These are phyloP conservation scores for Ictalurus furcatus DNA, from an alignment of 2,113 vertebrate genomes.

Conservation along the genomic window DNA sequence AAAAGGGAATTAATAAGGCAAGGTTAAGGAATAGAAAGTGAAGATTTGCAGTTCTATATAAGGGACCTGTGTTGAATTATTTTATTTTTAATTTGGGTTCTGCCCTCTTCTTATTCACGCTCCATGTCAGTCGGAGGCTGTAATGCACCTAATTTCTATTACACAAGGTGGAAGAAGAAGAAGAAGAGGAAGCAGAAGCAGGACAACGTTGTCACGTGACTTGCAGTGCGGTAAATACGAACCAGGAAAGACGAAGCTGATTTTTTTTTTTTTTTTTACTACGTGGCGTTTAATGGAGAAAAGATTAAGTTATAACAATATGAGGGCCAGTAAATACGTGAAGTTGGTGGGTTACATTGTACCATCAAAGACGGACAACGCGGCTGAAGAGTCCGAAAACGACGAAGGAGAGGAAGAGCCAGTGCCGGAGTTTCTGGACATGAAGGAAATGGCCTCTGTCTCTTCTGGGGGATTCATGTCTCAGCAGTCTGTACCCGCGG, in stretches of 20 bases:
- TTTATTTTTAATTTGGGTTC: not conserved
- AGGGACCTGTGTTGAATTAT: not conserved
- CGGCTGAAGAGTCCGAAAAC: constrained; percentile 11
- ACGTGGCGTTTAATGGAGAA: not conserved
- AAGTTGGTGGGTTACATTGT: constrained; percentile 49
- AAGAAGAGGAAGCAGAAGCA: too few relatives aligned
- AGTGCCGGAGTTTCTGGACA: constrained; percentile 56
- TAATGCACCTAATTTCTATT: not conserved
- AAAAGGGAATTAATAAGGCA: not conserved
- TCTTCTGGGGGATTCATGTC: constrained; percentile 43
- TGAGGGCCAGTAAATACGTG: not conserved
- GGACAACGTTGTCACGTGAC: not conserved
- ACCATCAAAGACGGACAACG: constrained; percentile 16
- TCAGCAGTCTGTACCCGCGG: constrained; percentile 3
- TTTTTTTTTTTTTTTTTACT: not conserved
- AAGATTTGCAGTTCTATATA: not conserved
- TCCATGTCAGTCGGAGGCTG: not conserved
- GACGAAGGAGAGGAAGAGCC: constrained; percentile 50
- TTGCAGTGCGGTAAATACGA: not conserved
- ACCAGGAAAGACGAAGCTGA: not conserved
- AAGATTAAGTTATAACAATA: not conserved
- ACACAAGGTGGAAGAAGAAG: too few relatives aligned
- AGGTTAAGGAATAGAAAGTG: not conserved
- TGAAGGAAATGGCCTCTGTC: constrained; percentile 50
- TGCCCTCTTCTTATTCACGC: not conserved